These are phyloP conservation scores for Oreocharis arfaki DNA, from an alignment of 2,113 vertebrate genomes.

Conservation along the genomic window DNA sequence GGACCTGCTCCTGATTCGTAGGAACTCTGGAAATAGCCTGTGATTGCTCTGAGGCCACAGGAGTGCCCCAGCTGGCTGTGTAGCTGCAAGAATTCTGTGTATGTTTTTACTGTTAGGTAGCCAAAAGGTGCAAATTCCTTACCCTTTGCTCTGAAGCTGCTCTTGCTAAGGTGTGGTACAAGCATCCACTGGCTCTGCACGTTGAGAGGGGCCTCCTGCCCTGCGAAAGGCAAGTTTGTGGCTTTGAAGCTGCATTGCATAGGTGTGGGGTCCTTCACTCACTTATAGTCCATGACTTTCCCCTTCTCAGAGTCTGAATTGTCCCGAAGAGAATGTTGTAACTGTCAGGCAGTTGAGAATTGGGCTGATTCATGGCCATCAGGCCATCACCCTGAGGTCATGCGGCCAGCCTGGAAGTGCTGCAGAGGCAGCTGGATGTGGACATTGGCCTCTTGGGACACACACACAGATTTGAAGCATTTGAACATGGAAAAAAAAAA, in stretches of 20 bases:
- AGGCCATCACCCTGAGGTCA: slow-evolving; percentile 94
- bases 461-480: slow-evolving; percentile 92
- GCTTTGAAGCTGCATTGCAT: rapidly evolving
- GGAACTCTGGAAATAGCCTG: too few relatives aligned
- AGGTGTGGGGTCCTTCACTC: neutral
- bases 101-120: neutral
- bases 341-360: slow-evolving; percentile 91
- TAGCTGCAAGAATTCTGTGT: neutral
- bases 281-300: neutral
- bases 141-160: neutral
- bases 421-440: slow-evolving; percentile 92
- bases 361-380: slow-evolving; percentile 91
- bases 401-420: slow-evolving; percentile 85
- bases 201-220: rapidly evolving
- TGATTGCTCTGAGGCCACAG: neutral
- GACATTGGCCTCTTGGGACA: slow-evolving; percentile 93
- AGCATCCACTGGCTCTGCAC: rapidly evolving
- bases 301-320: slow-evolving; percentile 84
- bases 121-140: neutral
- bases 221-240: rapidly evolving
- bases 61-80: too few relatives aligned
- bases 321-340: slow-evolving; percentile 92
- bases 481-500: slow-evolving; percentile 93
- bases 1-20: rapidly evolving
- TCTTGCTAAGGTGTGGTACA: neutral